These are phyloP conservation scores for Chiridota heheva DNA, from an alignment of 35 echinoderm and acorn worm species.

Conservation along the genomic window DNA sequence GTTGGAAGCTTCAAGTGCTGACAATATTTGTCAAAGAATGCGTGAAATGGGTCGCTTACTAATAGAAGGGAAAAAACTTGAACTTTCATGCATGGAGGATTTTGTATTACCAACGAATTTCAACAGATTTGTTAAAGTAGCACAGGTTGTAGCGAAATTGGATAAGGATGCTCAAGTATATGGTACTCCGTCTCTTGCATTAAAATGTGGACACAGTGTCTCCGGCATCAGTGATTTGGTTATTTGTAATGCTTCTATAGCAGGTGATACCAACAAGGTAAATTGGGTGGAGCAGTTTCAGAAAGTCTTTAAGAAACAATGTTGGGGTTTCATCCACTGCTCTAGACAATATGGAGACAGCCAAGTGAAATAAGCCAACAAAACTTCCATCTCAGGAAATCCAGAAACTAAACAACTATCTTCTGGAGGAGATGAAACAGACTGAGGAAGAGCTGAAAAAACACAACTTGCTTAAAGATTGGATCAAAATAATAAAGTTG, in stretches of 20 bases:
- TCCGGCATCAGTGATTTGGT: background rate
- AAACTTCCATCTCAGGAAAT: too few relatives aligned
- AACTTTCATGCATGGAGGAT: background rate
- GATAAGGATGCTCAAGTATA: background rate
- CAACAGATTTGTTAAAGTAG: background rate
- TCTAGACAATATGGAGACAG: background rate
- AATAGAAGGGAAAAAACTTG: background rate
- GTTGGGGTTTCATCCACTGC: constrained; percentile 1
- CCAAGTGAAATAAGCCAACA: constrained; percentile 17
- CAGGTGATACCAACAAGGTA: background rate
- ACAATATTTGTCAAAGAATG: background rate
- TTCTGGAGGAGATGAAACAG: too few relatives aligned
- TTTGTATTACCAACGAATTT: background rate
- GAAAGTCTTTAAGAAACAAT: constrained; percentile 14
- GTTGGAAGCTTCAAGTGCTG: background rate
- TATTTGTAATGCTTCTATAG: constrained; percentile 7
- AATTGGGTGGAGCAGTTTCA: constrained; percentile 9
- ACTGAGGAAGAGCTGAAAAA: constrained; percentile 25
- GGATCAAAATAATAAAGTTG: background rate
- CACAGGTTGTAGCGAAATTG: background rate
- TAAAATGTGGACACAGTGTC: constrained; percentile 18
- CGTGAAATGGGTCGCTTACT: background rate
- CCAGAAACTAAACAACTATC: too few relatives aligned
- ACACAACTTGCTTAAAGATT: background rate
- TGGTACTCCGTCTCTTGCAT: background rate